Evolutionary conservation across 2,797 vertebrate genomes (phyloP).

Genomic region (Mus caroli): DNA sequence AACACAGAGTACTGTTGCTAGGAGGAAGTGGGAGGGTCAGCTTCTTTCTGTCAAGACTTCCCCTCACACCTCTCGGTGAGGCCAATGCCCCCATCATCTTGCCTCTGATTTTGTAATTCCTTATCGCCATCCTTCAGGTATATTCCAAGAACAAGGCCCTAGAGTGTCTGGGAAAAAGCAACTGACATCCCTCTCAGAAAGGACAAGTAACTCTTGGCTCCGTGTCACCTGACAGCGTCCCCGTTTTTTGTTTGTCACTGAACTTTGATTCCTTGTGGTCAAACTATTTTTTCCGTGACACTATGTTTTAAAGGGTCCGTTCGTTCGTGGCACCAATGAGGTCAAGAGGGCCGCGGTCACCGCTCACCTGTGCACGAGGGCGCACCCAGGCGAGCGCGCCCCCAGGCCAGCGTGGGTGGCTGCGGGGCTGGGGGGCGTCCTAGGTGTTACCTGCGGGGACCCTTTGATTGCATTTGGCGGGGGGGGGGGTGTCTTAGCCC

Average conservation of each 20-base stretch:
- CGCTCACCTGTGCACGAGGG: not conserved
- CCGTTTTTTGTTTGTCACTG: not conserved
- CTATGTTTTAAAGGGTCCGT: not conserved
- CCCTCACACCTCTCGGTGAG: not conserved
- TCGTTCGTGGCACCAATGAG: not conserved
- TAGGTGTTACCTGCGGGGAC: not conserved
- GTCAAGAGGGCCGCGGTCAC: not conserved
- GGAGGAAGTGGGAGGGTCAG: too few relatives aligned
- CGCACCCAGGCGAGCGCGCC: not conserved
- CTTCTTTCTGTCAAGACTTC: too few relatives aligned
- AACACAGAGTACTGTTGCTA: too few relatives aligned
- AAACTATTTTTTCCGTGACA: not conserved
- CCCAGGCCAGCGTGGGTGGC: not conserved
- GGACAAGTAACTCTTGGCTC: not conserved
- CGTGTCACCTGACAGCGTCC: not conserved
- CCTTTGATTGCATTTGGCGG: not conserved
- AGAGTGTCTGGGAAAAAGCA: too few relatives aligned
- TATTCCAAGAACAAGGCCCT: not conserved
- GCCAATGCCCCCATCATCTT: not conserved
- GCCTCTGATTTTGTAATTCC: not conserved
- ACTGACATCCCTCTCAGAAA: not conserved
- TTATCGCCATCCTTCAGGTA: not conserved
- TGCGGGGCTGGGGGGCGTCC: not conserved
- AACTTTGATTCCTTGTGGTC: not conserved
- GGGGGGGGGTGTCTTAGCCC: fast-evolving